A percentile compares a stretch with the other conserved stretches of the same genome.
Evolutionary conservation across 2,113 vertebrate genomes (phyloP).

Genomic region (Haliaeetus leucogaster): DNA sequence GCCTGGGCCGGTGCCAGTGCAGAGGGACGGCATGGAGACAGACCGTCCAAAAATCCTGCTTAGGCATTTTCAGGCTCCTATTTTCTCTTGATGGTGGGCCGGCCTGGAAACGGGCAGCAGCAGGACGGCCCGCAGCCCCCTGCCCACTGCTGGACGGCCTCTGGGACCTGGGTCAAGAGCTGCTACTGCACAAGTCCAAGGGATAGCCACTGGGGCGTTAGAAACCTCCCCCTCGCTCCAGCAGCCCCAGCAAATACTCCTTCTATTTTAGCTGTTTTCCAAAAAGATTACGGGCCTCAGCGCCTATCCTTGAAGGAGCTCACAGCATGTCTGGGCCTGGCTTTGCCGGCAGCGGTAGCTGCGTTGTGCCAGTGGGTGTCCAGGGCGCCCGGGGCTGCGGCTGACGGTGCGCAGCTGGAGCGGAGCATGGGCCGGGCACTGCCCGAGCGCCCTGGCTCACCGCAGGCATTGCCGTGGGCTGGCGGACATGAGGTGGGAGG

Average conservation of each 20-base stretch:
- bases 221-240: background rate
- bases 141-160: fast-evolving
- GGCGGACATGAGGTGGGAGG: fast-evolving
- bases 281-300: background rate
- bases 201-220: background rate
- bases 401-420: fast-evolving
- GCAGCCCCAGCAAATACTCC: background rate
- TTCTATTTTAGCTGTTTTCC: background rate
- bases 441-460: background rate
- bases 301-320: background rate
- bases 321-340: too few species aligned
- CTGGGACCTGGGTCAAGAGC: background rate
- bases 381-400: fast-evolving
- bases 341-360: fast-evolving
- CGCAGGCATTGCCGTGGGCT: fast-evolving
- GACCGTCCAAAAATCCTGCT: background rate
- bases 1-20: fast-evolving
- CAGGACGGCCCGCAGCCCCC: background rate
- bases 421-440: background rate
- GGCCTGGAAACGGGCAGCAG: background rate
- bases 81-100: fast-evolving
- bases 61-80: background rate
- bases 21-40: background rate
- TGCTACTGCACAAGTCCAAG: background rate
- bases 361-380: background rate